Evolutionary conservation across 2,797 vertebrate species (phyloP).

Genomic region (Apogon talboti): DNA sequence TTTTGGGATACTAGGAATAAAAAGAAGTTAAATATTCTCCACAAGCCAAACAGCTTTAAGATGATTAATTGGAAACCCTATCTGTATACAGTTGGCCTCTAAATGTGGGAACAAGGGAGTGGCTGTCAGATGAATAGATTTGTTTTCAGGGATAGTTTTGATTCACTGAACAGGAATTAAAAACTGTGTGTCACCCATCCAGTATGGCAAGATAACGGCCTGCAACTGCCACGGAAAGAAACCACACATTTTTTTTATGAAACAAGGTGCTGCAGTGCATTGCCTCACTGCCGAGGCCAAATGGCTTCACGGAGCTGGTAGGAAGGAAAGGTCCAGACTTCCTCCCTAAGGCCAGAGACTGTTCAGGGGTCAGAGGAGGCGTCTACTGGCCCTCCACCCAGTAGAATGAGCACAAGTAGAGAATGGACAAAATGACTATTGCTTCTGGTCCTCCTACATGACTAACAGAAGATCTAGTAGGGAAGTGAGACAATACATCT

Average conservation of each 20-base stretch:
- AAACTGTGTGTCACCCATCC: conserved; percentile 44
- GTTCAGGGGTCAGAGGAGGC: conserved; percentile 33
- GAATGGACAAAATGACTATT: conserved; percentile 46
- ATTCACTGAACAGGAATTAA: conserved; percentile 3
- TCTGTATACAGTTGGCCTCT: background rate
- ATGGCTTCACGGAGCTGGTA: conserved; percentile 15
- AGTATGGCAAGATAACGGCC: conserved; percentile 58
- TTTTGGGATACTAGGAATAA: background rate
- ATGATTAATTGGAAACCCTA: background rate
- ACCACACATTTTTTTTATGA: background rate
- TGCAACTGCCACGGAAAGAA: conserved; percentile 6
- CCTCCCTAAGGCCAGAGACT: conserved; percentile 50
- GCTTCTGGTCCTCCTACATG: conserved; percentile 12
- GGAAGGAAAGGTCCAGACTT: conserved; percentile 68
- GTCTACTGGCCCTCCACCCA: conserved; percentile 30
- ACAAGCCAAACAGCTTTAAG: background rate
- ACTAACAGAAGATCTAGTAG: conserved; percentile 22
- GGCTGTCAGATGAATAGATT: conserved; percentile 16
- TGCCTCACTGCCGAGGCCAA: conserved; percentile 4
- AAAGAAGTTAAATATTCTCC: background rate
- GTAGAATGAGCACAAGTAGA: conserved; percentile 24
- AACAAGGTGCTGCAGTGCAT: conserved; percentile 3
- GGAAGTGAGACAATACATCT: conserved; percentile 20
- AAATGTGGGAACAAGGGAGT: conserved; percentile 30
- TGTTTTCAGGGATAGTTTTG: conserved; percentile 19